Evolutionary conservation across 2,888 invertebrate genomes (phyloP).

Genomic region (Limnephilus marmoratus): DNA sequence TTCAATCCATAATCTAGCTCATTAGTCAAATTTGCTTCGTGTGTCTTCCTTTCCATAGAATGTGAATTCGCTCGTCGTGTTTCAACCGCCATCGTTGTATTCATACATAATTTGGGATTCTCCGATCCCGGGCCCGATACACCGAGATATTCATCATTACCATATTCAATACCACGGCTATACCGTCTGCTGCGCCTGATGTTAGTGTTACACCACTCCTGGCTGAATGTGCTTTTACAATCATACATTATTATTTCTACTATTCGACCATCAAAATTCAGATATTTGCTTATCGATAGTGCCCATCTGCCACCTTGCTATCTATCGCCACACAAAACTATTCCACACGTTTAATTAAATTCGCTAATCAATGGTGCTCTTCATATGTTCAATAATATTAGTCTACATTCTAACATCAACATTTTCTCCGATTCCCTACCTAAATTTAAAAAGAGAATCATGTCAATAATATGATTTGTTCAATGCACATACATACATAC

Average conservation of each 20-base stretch:
- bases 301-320: too few relatives aligned
- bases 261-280: not conserved
- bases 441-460: too few relatives aligned
- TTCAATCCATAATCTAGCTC: not conserved
- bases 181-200: not conserved
- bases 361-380: too few relatives aligned
- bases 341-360: too few relatives aligned
- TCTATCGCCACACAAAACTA: not conserved
- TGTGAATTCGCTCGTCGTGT: not conserved
- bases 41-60: not conserved
- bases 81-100: not conserved
- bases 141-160: not conserved
- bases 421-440: too few relatives aligned
- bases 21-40: constrained; percentile 18
- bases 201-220: not conserved
- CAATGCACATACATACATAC: too few relatives aligned
- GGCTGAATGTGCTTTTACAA: not conserved
- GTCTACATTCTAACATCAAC: too few relatives aligned
- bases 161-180: constrained; percentile 11
- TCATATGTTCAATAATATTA: too few relatives aligned
- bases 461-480: too few relatives aligned
- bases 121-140: not conserved
- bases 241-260: not conserved
- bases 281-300: too few relatives aligned
- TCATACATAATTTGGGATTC: not conserved